Evolutionary conservation across 1,140 invertebrate species (phyloP).

Genomic region (Anagrus nilaparvatae): DNA sequence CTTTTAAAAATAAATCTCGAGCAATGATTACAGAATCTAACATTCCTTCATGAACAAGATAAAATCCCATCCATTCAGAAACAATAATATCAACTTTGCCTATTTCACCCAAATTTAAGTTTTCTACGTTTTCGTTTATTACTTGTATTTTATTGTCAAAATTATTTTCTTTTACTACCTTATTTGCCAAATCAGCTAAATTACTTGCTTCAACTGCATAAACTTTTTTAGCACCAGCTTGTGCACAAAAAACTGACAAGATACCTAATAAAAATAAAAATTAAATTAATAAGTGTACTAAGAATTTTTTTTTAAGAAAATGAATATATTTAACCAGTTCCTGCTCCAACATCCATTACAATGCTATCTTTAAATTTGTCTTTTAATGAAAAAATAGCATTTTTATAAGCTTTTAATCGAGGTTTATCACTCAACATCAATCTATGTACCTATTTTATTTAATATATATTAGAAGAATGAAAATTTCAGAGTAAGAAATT

Average conservation of each 20-base stretch:
- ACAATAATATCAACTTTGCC: slow-evolving; percentile 92
- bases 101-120: slow-evolving; percentile 54
- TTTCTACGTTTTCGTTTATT: slow-evolving; percentile 75
- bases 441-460: slow-evolving; percentile 53
- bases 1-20: slow-evolving; percentile 75
- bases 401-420: slow-evolving; percentile 80
- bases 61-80: slow-evolving; percentile 99
- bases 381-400: slow-evolving; percentile 77
- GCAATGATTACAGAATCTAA: slow-evolving; percentile 86
- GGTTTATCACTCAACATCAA: slow-evolving; percentile 78
- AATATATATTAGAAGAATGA: neutral
- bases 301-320: neutral
- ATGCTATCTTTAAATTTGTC: slow-evolving; percentile 59
- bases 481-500: slow-evolving; percentile 8
- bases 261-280: slow-evolving; percentile 53
- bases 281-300: neutral
- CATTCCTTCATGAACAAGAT: slow-evolving; percentile 97
- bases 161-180: slow-evolving; percentile 66
- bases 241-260: slow-evolving; percentile 89
- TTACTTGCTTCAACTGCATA: slow-evolving; percentile 88
- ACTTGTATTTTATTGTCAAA: slow-evolving; percentile 51
- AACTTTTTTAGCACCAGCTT: slow-evolving; percentile 83
- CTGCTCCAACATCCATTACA: slow-evolving; percentile 89
- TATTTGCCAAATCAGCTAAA: slow-evolving; percentile 70
- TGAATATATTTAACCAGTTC: slow-evolving; percentile 49